phyloP scores from a whole-genome alignment of 2,888 invertebrate genomes.

The Heliconius aoede region DNA sequence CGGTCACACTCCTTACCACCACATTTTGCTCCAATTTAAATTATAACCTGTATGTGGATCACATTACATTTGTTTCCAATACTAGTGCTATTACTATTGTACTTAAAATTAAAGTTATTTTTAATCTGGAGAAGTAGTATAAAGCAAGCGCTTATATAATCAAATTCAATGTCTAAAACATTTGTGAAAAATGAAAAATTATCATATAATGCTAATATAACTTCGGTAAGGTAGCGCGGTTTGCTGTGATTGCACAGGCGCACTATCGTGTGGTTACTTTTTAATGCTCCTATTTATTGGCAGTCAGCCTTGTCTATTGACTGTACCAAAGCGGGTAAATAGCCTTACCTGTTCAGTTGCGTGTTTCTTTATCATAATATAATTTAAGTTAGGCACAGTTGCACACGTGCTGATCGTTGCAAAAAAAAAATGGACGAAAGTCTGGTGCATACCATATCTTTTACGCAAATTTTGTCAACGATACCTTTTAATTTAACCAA shows the following conservation, averaged over 20 bases:
- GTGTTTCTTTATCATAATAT: slow-evolving; percentile 33
- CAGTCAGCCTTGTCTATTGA: not conserved
- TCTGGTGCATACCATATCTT: not conserved
- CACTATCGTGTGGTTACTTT: slow-evolving; percentile 3
- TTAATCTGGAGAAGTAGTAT: not conserved
- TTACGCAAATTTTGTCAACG: not conserved
- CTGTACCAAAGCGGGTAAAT: slow-evolving; percentile 21
- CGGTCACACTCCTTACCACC: slow-evolving; percentile 36
- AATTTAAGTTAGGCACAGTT: slow-evolving; percentile 17
- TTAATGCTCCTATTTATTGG: not conserved
- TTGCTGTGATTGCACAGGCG: not conserved
- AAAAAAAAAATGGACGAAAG: not conserved
- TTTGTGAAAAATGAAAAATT: not conserved
- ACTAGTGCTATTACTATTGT: not conserved
- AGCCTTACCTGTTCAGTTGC: slow-evolving; percentile 25
- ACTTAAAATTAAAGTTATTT: not conserved
- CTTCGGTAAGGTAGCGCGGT: not conserved
- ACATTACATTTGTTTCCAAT: slow-evolving; percentile 6
- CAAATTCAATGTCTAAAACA: not conserved
- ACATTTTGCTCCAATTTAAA: slow-evolving; percentile 37
- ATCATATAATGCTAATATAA: slow-evolving; percentile 7
- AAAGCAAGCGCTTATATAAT: not conserved
- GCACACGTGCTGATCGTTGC: not conserved
- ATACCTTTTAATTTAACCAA: not conserved
- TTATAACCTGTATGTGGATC: slow-evolving; percentile 8